phyloP scores from a whole-genome alignment of 2,113 vertebrate species.

The Vicugna pacos region DNA sequence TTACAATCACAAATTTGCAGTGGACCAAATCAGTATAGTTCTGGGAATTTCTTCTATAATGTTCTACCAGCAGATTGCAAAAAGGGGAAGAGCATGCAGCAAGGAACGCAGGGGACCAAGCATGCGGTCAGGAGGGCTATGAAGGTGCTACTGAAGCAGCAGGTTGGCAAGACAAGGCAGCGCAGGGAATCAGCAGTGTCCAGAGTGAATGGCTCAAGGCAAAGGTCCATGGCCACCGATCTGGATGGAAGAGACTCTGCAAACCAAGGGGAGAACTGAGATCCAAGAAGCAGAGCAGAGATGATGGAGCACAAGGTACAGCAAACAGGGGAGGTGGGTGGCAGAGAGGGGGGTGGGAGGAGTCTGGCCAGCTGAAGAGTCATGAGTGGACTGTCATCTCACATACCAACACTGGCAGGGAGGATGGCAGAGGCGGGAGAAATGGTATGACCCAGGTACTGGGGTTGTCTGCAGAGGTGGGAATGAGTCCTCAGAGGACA shows the following conservation, averaged over 20 bases:
- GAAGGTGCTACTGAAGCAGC: not conserved
- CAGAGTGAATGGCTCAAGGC: not conserved
- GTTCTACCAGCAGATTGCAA: not conserved
- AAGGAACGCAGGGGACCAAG: not conserved
- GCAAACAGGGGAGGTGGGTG: not conserved
- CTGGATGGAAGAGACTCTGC: not conserved
- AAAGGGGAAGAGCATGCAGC: not conserved
- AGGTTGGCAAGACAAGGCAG: not conserved
- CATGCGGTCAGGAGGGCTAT: not conserved
- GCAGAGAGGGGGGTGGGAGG: not conserved
- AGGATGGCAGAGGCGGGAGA: not conserved
- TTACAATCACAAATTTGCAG: slow-evolving; percentile 46
- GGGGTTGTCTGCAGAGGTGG: not conserved
- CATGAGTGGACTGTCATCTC: not conserved
- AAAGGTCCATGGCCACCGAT: not conserved
- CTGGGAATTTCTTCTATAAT: slow-evolving; percentile 41
- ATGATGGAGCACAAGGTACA: not conserved
- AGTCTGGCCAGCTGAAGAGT: not conserved
- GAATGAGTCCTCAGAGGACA: not conserved
- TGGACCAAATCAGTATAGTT: not conserved
- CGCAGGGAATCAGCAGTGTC: not conserved
- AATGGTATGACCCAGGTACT: not conserved
- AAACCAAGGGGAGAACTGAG: not conserved
- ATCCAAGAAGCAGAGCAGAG: not conserved
- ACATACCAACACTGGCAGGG: too few relatives aligned